Evolutionary conservation across 2,888 invertebrate species (phyloP).

Genomic region (Zaprionus bogoriensis): DNA sequence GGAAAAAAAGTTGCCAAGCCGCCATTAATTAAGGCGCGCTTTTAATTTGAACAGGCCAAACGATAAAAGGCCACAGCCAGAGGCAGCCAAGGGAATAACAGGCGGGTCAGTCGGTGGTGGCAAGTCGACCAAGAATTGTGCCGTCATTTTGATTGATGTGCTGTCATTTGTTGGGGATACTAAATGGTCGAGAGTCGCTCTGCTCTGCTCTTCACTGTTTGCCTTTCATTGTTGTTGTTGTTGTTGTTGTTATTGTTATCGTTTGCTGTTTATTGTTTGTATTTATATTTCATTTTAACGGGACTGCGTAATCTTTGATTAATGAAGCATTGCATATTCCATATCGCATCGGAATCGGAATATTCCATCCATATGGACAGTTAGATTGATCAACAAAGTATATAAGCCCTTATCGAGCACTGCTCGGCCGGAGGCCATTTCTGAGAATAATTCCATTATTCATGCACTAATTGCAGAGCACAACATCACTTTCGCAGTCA

Average conservation of each 20-base stretch:
- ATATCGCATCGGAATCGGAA: constrained; percentile 5
- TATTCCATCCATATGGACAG: not conserved
- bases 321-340: constrained; percentile 41
- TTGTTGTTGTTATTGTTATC: too few relatives aligned
- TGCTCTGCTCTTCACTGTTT: constrained; percentile 2
- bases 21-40: constrained; percentile 57
- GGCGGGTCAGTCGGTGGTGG: not conserved
- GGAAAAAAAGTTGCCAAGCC: constrained; percentile 31
- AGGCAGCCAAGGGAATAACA: not conserved
- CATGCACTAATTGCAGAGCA: constrained; percentile 2
- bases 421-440: not conserved
- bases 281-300: constrained; percentile 16
- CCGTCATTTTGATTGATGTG: constrained; percentile 62
- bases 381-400: not conserved
- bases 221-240: not conserved
- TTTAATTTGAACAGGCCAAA: constrained; percentile 39
- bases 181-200: constrained; percentile 22
- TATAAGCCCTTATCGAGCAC: not conserved
- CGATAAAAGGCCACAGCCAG: constrained; percentile 1
- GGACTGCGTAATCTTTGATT: constrained; percentile 35
- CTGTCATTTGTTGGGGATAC: constrained; percentile 44
- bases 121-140: constrained; percentile 6
- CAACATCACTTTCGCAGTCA: not conserved
- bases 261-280: not conserved
- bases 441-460: not conserved